Conservation (phyloP, 2,888 invertebrate genomes). For the Platycheirus albimanus region DNA sequence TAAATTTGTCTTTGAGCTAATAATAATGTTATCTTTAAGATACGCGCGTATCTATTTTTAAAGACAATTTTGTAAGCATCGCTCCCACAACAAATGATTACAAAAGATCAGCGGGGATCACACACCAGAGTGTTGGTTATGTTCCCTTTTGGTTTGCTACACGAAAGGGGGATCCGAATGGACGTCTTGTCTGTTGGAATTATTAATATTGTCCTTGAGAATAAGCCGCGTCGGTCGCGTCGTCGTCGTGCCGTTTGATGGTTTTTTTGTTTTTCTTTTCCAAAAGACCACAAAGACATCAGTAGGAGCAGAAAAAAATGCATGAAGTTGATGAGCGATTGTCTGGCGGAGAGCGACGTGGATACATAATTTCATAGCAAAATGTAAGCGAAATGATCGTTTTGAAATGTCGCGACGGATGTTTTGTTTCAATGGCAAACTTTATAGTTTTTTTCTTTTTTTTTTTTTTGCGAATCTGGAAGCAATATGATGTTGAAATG, state of each 20-base stretch:
- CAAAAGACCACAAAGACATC: constrained; percentile 22
- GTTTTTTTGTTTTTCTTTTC: constrained; percentile 28
- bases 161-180: constrained; percentile 2
- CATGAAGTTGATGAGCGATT: constrained; percentile 58
- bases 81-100: constrained; percentile 62
- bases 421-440: constrained; percentile 32
- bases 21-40: constrained; percentile 49
- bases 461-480: constrained; percentile 43
- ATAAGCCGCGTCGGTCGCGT: constrained; percentile 4
- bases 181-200: constrained; percentile 65
- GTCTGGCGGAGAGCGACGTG: constrained; percentile 60
- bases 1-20: constrained; percentile 48
- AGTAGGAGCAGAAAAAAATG: not conserved
- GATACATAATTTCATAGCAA: constrained; percentile 64
- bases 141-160: not conserved
- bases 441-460: not conserved
- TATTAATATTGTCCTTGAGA: constrained; percentile 72
- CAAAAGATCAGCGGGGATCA: constrained; percentile 52
- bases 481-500: constrained; percentile 59
- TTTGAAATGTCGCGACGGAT: constrained; percentile 65
- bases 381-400: constrained; percentile 46
- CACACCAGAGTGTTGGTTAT: not conserved
- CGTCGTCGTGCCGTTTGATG: constrained; percentile 20
- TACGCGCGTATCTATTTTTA: constrained; percentile 60
- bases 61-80: constrained; percentile 24